These are phyloP conservation scores for Megalops cyprinoides DNA, from an alignment of 2,797 vertebrate species.

Conservation along the genomic window DNA sequence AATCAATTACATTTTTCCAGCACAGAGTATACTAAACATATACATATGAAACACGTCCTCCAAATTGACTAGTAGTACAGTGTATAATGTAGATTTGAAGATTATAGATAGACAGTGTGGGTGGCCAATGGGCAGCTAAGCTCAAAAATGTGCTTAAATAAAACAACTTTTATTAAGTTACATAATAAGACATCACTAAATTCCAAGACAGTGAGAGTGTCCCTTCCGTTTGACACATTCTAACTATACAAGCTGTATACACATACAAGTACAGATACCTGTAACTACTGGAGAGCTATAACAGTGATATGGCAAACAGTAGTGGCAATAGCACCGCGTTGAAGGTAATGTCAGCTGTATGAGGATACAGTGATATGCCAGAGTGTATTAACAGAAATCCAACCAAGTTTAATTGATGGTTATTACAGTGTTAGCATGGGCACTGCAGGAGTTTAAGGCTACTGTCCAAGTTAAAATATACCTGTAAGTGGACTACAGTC, in stretches of 20 bases:
- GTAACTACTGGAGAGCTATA: background rate
- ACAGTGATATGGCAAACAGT: background rate
- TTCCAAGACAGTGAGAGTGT: background rate
- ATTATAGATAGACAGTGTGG: background rate
- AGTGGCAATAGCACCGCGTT: background rate
- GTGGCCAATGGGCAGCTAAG: background rate
- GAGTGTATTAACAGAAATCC: conserved; percentile 11
- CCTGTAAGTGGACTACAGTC: background rate
- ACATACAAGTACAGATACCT: too few species aligned
- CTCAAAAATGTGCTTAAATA: conserved; percentile 13
- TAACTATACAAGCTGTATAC: background rate
- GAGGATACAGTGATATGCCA: background rate
- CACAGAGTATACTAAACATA: background rate
- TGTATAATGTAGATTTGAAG: background rate
- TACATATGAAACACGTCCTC: background rate
- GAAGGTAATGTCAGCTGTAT: conserved; percentile 6
- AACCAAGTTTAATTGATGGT: background rate
- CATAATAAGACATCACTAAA: conserved; percentile 2
- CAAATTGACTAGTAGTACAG: background rate
- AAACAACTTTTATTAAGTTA: conserved; percentile 6
- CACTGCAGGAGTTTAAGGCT: background rate
- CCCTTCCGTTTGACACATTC: background rate
- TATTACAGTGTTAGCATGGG: background rate
- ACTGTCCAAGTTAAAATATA: conserved; percentile 14
- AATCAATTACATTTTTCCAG: background rate